Base-by-base conservation (phyloP, 2,113 vertebrate genomes). In the Talpa occidentalis region DNA sequence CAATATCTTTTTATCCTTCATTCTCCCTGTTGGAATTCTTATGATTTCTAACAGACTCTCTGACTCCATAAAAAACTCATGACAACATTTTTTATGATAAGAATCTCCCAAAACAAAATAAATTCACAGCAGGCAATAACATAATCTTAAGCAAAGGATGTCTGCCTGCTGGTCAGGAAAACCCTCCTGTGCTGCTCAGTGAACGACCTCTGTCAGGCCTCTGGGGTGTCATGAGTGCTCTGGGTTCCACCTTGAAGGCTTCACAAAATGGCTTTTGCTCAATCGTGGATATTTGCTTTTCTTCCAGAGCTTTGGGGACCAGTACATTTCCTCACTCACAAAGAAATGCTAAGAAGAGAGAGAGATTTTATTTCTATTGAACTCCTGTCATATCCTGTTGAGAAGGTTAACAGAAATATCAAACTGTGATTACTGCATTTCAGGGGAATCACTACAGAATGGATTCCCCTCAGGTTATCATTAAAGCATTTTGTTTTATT, bases 341-440 rank as follows among this genome's bases (percentile, higher is more conserved):
- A 69, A 93, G 64, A 97, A 86, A 5, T 92, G 79, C 79, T 89
- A 91, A 95, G 66, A 60, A 95, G 21, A 81, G 21, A 81, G 82
- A 70, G 80, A 70, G 86, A 84, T 94, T 95, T 96, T 96, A 88
- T 95, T 95, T 96, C 92, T 91, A 87, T 56, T 97, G 94, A 97
- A 94, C 49, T 95, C 83, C 87, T 96, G 73, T 90, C 74, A 90
- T 35, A 92, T 77, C 52, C n/a, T n/a, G 16, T 87, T 91, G 77
- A 95, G 89, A 97, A 97, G 42, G 81, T 97, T 97, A 97, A 94
- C 64, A 90, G 32, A 97, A 91, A 93, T 64, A 93, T 60, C 64
- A 85, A 70, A 11, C 47, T 93, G 83, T 90, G 44, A 95, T 96
- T 93, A 83, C 59, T 56, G 0, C 5, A 76, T 97, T 93, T 94